Conservation (phyloP, 2,888 invertebrate genomes). For the Mythimna ferrago region DNA sequence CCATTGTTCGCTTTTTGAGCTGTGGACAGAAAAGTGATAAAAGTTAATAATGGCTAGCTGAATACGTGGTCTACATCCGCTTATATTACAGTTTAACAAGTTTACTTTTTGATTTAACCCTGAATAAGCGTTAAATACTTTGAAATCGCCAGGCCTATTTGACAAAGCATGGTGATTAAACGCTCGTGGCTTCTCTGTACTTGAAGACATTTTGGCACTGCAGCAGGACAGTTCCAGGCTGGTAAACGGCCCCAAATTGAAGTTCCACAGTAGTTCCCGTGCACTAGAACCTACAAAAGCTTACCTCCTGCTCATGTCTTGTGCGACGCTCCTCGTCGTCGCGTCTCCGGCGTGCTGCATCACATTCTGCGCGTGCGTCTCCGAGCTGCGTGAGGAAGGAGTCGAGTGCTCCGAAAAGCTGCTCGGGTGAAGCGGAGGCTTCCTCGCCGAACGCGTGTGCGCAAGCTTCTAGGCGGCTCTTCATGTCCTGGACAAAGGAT, state of each 20-base stretch:
- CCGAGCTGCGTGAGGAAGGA: slow-evolving; percentile 95
- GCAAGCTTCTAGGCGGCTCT: slow-evolving; percentile 96
- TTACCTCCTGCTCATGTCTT: slow-evolving; percentile 95
- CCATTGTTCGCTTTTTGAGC: slow-evolving; percentile 96
- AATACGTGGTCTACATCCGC: neutral
- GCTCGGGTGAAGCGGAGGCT: slow-evolving; percentile 96
- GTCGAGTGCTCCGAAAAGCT: slow-evolving; percentile 98
- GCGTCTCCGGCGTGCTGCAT: slow-evolving; percentile 94
- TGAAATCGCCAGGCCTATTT: too few relatives aligned
- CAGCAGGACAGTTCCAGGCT: neutral
- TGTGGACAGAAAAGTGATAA: slow-evolving; percentile 70
- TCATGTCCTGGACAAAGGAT: slow-evolving; percentile 94
- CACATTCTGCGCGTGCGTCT: slow-evolving; percentile 97
- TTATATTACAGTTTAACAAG: neutral
- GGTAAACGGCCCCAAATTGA: neutral
- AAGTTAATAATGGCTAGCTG: neutral
- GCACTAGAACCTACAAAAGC: neutral
- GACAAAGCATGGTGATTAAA: too few relatives aligned
- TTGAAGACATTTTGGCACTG: too few relatives aligned
- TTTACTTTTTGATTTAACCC: too few relatives aligned
- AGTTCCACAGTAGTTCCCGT: neutral
- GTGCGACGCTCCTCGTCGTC: slow-evolving; percentile 97
- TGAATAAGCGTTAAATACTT: too few relatives aligned
- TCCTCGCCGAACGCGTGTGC: slow-evolving; percentile 98
- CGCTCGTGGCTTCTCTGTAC: too few relatives aligned